Conservation (phyloP, 2,888 invertebrate genomes). For the Volucella inflata region DNA sequence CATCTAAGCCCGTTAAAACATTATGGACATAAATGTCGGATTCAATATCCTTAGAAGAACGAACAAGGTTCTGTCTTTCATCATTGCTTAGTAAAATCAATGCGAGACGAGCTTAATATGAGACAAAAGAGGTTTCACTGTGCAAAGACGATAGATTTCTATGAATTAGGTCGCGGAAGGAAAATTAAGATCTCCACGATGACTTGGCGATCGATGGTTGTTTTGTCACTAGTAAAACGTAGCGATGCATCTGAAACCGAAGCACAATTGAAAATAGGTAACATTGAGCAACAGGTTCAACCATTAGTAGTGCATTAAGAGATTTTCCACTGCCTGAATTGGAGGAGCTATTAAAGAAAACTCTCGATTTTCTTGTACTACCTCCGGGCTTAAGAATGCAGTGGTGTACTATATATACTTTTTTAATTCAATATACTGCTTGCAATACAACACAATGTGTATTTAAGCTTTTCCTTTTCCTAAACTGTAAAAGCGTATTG, state of each 20-base stretch:
- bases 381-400: constrained; percentile 21
- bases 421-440: constrained; percentile 12
- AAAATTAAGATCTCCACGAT: no score
- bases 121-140: no score
- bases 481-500: neutral
- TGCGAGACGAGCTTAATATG: no score
- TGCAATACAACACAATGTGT: constrained; percentile 2
- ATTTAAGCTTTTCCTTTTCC: neutral
- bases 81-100: no score
- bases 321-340: constrained; percentile 34
- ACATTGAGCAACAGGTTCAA: constrained; percentile 36
- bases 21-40: no score
- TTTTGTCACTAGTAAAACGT: no score
- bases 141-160: no score
- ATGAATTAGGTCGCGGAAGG: no score
- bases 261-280: constrained; percentile 41
- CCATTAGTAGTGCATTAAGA: constrained; percentile 42
- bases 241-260: constrained; percentile 43
- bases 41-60: no score
- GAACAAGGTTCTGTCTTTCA: no score
- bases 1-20: no score
- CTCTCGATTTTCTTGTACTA: constrained; percentile 26
- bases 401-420: constrained; percentile 39
- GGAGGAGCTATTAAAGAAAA: constrained; percentile 48
- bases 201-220: no score